Evolutionary conservation across 2,113 vertebrate genomes (phyloP).

Genomic region (Callocephalon fimbriatum): DNA sequence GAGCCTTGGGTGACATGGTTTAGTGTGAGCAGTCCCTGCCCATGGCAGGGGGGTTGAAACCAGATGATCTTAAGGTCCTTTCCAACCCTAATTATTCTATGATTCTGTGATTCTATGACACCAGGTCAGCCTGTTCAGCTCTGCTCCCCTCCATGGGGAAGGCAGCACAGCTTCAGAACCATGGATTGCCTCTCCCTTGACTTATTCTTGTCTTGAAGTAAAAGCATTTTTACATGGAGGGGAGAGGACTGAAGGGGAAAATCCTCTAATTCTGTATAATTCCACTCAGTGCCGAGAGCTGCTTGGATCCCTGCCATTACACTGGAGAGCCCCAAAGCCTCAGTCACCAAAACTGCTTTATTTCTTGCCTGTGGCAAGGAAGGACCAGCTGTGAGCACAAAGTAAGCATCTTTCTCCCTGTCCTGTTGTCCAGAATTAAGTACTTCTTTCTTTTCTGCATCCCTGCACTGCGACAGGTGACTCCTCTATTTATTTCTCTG

Average conservation of each 20-base stretch:
- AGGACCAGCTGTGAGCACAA: neutral
- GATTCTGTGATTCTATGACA: no score
- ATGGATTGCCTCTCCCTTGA: neutral
- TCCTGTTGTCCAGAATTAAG: neutral
- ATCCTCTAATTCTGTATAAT: neutral
- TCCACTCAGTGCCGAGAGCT: neutral
- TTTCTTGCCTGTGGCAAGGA: neutral
- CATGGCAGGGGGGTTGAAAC: no score
- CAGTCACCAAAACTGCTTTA: neutral
- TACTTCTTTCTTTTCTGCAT: neutral
- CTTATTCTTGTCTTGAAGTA: neutral
- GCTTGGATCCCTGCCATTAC: neutral
- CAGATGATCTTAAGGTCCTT: no score
- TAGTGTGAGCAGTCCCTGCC: no score
- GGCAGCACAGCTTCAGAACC: neutral
- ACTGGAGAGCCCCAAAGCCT: neutral
- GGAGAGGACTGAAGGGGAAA: neutral
- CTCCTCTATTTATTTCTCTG: neutral
- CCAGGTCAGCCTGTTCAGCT: neutral
- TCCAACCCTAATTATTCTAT: no score
- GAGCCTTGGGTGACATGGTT: no score
- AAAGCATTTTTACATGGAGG: neutral
- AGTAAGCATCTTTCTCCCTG: neutral
- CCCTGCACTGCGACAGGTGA: rapidly evolving
- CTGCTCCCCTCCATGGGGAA: neutral